These are phyloP conservation scores for Pinctada fucata DNA, from an alignment of 2,888 invertebrate genomes.

Conservation along the genomic window DNA sequence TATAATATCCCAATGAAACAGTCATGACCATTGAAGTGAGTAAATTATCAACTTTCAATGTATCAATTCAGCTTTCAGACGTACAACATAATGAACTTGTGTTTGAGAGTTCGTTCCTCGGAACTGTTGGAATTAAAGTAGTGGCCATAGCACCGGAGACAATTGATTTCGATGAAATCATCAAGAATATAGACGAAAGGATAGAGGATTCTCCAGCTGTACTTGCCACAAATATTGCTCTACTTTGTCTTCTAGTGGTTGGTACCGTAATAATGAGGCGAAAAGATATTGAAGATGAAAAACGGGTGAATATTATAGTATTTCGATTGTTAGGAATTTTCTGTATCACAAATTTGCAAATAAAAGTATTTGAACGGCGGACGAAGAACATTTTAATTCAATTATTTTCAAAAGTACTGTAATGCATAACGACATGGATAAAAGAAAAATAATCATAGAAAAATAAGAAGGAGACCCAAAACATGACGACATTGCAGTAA, in stretches of 20 bases:
- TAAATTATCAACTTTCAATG: neutral
- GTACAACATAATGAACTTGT: slow-evolving; percentile 14
- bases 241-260: slow-evolving; percentile 1
- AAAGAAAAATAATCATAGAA: too few relatives aligned
- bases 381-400: too few relatives aligned
- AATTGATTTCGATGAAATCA: slow-evolving; percentile 16
- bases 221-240: slow-evolving; percentile 5
- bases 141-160: slow-evolving; percentile 23
- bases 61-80: slow-evolving; percentile 15
- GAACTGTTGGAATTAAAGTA: slow-evolving; percentile 20
- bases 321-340: neutral
- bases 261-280: slow-evolving; percentile 15
- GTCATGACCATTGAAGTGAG: neutral
- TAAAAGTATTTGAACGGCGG: neutral
- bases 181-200: slow-evolving; percentile 17
- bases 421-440: too few relatives aligned
- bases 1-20: slow-evolving; percentile 4
- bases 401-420: too few relatives aligned
- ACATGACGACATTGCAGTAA: too few relatives aligned
- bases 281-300: slow-evolving; percentile 17
- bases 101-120: slow-evolving; percentile 29
- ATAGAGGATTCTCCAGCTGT: slow-evolving; percentile 24
- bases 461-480: too few relatives aligned
- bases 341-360: neutral
- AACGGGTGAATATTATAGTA: slow-evolving; percentile 6